Percentiles rank a stretch among this genome's conserved stretches.
phyloP scores from a whole-genome alignment of 2,888 invertebrate genomes.

The Helobdella robusta region DNA sequence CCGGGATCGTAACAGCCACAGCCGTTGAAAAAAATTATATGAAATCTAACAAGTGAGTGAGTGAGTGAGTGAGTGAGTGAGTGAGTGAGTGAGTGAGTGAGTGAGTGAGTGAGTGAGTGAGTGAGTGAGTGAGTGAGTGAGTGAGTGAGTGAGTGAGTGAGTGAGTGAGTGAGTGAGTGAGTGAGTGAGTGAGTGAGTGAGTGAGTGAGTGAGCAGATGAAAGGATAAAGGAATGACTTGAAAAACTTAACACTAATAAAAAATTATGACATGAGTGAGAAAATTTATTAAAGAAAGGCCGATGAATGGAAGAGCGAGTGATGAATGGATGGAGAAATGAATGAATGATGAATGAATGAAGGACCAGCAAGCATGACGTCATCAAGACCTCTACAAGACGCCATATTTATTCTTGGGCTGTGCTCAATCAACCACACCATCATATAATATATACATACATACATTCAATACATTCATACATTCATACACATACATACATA shows the following conservation, averaged over 20 bases:
- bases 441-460: neutral
- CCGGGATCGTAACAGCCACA: slow-evolving; percentile 73
- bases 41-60: slow-evolving; percentile 19
- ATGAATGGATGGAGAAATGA: too few relatives aligned
- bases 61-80: slow-evolving; percentile 29
- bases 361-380: neutral
- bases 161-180: slow-evolving; percentile 31
- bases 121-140: slow-evolving; percentile 30
- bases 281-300: too few relatives aligned
- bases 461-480: neutral
- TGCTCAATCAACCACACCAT: neutral
- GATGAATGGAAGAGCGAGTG: too few relatives aligned
- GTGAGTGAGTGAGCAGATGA: slow-evolving; percentile 23
- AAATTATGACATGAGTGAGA: too few relatives aligned
- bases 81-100: slow-evolving; percentile 30
- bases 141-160: slow-evolving; percentile 31
- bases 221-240: too few relatives aligned
- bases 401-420: neutral
- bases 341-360: too few relatives aligned
- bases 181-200: slow-evolving; percentile 29
- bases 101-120: slow-evolving; percentile 30
- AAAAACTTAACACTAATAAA: too few relatives aligned
- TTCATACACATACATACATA: neutral
- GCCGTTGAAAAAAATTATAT: too few relatives aligned
- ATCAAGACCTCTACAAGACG: neutral